These are phyloP conservation scores for Myzus persicae DNA, from an alignment of 1,140 invertebrate genomes.

Conservation along the genomic window DNA sequence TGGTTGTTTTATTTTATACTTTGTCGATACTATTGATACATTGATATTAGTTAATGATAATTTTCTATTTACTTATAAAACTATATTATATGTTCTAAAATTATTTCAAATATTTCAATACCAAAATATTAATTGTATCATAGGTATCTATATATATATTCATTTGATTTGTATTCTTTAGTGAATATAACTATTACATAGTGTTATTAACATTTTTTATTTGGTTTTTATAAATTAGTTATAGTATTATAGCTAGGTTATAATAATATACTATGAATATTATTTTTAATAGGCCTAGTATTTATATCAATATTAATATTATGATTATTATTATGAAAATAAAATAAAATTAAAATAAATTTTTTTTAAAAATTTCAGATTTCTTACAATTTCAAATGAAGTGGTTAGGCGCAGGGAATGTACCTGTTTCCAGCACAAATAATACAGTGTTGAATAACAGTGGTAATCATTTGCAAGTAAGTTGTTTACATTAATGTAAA, in stretches of 20 bases:
- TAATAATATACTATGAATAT: background rate
- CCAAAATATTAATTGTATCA: background rate
- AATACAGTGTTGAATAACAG: conserved; percentile 57
- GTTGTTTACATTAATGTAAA: background rate
- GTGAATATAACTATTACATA: background rate
- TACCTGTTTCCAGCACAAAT: conserved; percentile 58
- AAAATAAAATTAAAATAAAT: too few species aligned
- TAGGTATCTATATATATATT: background rate
- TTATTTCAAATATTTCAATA: background rate
- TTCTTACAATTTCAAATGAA: conserved; percentile 55
- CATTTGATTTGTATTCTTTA: background rate
- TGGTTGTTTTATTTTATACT: background rate
- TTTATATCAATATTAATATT: too few species aligned
- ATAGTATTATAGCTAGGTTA: background rate
- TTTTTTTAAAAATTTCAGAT: conserved; percentile 43
- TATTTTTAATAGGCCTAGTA: background rate
- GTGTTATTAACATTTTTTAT: too few species aligned
- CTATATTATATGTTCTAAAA: background rate
- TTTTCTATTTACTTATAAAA: background rate
- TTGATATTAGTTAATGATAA: background rate
- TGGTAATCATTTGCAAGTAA: conserved; percentile 53
- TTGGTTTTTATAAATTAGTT: too few species aligned
- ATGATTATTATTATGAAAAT: too few species aligned
- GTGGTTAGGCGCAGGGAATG: conserved; percentile 58
- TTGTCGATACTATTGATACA: background rate